Evolutionary conservation across 2,113 vertebrate species (phyloP).

Genomic region (Ornithorhynchus anatinus): DNA sequence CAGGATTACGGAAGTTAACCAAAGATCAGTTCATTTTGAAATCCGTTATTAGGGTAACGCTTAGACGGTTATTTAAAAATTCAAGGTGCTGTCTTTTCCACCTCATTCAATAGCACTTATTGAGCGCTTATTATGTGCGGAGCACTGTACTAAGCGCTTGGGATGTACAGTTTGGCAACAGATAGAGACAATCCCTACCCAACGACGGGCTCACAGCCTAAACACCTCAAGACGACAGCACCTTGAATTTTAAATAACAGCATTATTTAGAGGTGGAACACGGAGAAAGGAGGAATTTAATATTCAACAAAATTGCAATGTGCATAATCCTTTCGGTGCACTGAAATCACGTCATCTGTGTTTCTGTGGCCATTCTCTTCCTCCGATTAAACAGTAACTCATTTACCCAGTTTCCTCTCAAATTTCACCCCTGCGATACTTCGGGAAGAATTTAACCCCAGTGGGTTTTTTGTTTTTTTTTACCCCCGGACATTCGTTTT

Average conservation of each 20-base stretch:
- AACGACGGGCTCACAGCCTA: too few relatives aligned
- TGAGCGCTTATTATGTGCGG: too few relatives aligned
- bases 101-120: too few relatives aligned
- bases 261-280: conserved; percentile 7
- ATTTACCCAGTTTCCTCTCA: conserved; percentile 52
- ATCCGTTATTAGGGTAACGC: too few relatives aligned
- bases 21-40: too few relatives aligned
- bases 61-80: too few relatives aligned
- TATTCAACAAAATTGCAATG: conserved; percentile 34
- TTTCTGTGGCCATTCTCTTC: conserved; percentile 47
- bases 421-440: conserved; percentile 48
- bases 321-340: conserved; percentile 44
- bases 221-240: too few relatives aligned
- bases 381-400: conserved; percentile 57
- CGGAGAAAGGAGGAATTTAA: conserved; percentile 2
- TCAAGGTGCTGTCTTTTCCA: too few relatives aligned
- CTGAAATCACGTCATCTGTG: conserved; percentile 43
- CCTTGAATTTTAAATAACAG: background rate
- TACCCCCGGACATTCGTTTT: conserved; percentile 1
- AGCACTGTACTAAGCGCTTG: too few relatives aligned
- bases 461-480: conserved; percentile 4
- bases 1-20: too few relatives aligned
- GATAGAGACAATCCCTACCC: too few relatives aligned
- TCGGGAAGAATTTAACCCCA: conserved; percentile 37
- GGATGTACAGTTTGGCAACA: too few relatives aligned